Evolutionary conservation across 2,113 vertebrate genomes (phyloP), one percentile per base, ranked within the genome.

Genomic region (Zonotrichia leucophrys): DNA sequence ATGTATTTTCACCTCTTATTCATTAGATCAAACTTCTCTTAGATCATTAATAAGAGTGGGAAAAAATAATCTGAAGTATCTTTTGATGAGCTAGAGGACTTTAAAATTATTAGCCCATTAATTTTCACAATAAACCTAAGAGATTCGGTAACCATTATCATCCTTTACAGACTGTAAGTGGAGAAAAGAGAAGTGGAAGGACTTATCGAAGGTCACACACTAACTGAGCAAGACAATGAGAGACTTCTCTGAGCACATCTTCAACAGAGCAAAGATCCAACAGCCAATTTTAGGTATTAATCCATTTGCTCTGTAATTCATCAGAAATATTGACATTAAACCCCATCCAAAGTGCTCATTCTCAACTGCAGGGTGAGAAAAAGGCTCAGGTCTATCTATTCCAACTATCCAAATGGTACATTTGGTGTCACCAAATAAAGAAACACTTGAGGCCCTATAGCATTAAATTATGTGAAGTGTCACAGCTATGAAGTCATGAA

Each of bases 51-150:
- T 53, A 89, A 83, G 13, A 17, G 18, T 28, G 13, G 12, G 15
- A 50, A 4, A 4, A 7, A 90, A 63, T 46, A 83, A 68, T 23
- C 70, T 82, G 78, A 84, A 75, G 64, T 72, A 69, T 33, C 66
- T 84, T 95, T 82, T 85, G 85, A 94, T 83, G 67, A 94, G 75
- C 76, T 84, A 69, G 30, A 95, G 53, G 47, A 69, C 56, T 86
- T 94, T 80, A 86, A 92, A 95, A 83, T 94, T 87, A 82, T 94
- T 90, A 94, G 59, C 31, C 31, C 76, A 89, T 91, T 83, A 89
- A 90, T 85, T 87, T 42, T 95, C 55, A 68, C 55, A 89, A 89
- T 73, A 78, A 91, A 79, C 20, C 46, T 89, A 69, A 68, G 37
- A 84, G 58, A 75, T 56, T 78, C 8, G 0, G 60, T 91, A 91